phyloP scores from a whole-genome alignment of 1,140 invertebrate genomes.

The Apis cerana region DNA sequence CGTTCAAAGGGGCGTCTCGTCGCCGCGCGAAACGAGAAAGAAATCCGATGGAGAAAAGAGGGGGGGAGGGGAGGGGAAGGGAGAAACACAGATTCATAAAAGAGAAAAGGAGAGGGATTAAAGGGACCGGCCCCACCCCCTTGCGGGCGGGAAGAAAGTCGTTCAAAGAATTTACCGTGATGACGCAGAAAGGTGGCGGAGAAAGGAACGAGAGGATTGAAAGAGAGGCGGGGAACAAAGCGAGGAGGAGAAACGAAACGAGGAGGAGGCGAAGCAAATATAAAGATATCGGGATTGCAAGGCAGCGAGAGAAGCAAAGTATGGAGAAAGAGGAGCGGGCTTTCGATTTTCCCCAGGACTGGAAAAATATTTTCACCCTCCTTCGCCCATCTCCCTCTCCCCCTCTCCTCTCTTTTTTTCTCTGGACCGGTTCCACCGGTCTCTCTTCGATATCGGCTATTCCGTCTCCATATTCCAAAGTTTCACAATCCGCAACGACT shows the following conservation, averaged over 20 bases:
- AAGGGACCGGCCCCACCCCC: no score
- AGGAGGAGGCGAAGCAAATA: constrained; percentile 40
- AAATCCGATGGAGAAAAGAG: no score
- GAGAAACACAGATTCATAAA: neutral
- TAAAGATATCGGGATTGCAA: constrained; percentile 46
- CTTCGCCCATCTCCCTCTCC: constrained; percentile 22
- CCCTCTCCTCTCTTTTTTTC: neutral
- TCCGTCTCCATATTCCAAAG: constrained; percentile 63
- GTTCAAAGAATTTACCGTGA: constrained; percentile 2
- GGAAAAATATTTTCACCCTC: constrained; percentile 62
- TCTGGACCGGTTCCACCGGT: neutral
- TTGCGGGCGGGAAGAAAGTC: neutral
- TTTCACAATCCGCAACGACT: constrained; percentile 59
- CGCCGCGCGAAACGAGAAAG: neutral
- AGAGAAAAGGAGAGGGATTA: no score
- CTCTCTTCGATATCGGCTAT: constrained; percentile 59
- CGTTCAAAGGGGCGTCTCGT: neutral
- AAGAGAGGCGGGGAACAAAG: neutral
- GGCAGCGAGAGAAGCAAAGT: constrained; percentile 21
- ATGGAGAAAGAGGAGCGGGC: constrained; percentile 24
- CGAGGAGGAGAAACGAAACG: constrained; percentile 28
- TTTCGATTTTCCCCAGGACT: constrained; percentile 51
- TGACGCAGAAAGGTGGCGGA: neutral
- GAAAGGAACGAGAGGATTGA: neutral
- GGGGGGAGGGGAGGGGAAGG: neutral